Percentiles rank a stretch among this genome's conserved stretches.
Conservation (phyloP, 1,140 invertebrate genomes). For the Euura saliciscinereae region DNA sequence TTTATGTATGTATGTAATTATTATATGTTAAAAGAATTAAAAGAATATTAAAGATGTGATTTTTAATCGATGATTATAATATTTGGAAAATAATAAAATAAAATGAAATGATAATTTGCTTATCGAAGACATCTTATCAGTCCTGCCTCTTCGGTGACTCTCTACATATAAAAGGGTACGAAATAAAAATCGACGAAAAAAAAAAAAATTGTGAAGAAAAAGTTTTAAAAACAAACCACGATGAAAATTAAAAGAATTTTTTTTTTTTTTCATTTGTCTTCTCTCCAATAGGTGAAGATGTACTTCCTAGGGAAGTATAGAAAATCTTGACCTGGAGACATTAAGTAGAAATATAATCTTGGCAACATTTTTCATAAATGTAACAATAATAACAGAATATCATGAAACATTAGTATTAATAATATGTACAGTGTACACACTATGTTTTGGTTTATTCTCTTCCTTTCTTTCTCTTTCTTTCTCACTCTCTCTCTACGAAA, state of each 20-base stretch:
- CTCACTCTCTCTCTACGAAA: constrained; percentile 7
- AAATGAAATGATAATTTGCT: background rate
- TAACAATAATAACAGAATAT: constrained; percentile 56
- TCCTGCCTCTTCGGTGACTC: background rate
- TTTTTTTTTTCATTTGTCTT: too few species aligned
- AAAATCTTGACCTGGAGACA: constrained; percentile 30
- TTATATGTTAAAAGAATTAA: background rate
- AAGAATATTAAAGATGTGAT: background rate
- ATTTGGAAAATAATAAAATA: background rate
- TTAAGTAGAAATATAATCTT: constrained; percentile 54
- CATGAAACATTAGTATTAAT: constrained; percentile 45
- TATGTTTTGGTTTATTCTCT: constrained; percentile 48
- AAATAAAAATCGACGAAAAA: background rate
- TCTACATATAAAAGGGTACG: background rate
- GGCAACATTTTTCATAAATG: constrained; percentile 48
- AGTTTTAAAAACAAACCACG: background rate
- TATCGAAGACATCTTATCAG: background rate
- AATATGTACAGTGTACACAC: constrained; percentile 51
- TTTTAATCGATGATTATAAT: background rate
- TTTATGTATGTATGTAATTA: too few species aligned
- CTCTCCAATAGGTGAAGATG: background rate
- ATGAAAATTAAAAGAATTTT: background rate
- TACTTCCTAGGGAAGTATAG: constrained; percentile 23
- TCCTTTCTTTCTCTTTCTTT: background rate
- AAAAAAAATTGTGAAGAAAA: background rate